phyloP scores from a whole-genome alignment of 2,888 invertebrate species.

The Epistrophe eligans region DNA sequence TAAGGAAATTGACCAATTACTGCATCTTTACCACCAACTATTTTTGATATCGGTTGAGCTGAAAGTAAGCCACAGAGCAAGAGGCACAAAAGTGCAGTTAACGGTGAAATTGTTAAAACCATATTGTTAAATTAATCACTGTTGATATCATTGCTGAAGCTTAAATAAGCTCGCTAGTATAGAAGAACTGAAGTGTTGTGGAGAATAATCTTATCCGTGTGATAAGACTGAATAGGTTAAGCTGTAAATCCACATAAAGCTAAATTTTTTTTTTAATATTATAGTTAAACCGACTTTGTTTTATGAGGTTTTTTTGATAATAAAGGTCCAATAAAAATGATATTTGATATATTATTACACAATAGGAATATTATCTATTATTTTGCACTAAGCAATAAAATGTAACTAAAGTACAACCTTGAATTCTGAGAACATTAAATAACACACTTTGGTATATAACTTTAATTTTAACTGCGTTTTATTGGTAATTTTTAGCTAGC shows the following conservation, averaged over 20 bases:
- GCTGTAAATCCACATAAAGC: background rate
- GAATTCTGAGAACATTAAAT: no score
- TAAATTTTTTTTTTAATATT: no score
- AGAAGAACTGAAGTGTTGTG: background rate
- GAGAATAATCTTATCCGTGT: background rate
- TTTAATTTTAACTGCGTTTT: no score
- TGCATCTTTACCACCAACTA: conserved; percentile 82
- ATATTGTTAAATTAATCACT: conserved; percentile 9
- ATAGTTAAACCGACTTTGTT: no score
- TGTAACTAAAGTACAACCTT: no score
- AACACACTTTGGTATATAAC: no score
- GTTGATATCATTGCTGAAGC: background rate
- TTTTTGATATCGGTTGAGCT: conserved; percentile 44
- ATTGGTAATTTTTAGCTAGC: no score
- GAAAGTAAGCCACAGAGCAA: background rate
- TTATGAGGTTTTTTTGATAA: no score
- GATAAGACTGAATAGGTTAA: background rate
- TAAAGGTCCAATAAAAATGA: no score
- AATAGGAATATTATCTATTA: no score
- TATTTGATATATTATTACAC: no score
- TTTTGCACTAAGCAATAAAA: no score
- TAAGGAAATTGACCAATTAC: conserved; percentile 81
- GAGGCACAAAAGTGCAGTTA: background rate
- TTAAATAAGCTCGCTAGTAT: background rate
- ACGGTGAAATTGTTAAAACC: background rate